phyloP scores from a whole-genome alignment of 2,113 vertebrate species.

The Sceloporus tristichus region DNA sequence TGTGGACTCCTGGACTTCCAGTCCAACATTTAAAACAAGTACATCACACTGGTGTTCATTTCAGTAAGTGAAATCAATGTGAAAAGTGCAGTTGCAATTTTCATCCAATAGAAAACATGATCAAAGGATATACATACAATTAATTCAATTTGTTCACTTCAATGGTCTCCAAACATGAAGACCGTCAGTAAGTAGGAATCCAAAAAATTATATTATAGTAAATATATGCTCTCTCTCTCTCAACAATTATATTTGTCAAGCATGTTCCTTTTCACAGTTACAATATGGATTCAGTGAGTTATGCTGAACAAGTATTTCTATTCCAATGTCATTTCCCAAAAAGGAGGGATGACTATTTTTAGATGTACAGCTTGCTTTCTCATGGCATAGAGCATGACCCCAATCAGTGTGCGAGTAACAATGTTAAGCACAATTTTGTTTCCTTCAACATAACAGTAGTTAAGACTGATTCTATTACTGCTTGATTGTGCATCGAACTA shows the following conservation, averaged over 20 bases:
- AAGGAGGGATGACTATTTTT: slow-evolving; percentile 28
- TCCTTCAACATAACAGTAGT: background rate
- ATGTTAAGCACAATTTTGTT: slow-evolving; percentile 11
- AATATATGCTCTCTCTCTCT: background rate
- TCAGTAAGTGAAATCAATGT: background rate
- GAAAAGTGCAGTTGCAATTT: background rate
- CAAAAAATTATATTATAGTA: background rate
- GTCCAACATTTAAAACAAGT: no score
- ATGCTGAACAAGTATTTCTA: slow-evolving; percentile 12
- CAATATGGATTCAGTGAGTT: background rate
- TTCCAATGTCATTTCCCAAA: slow-evolving; percentile 2
- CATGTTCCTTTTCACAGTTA: no score
- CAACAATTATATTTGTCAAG: background rate
- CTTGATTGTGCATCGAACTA: slow-evolving; percentile 32
- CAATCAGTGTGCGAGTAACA: slow-evolving; percentile 21
- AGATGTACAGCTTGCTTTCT: slow-evolving; percentile 18
- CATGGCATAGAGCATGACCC: background rate
- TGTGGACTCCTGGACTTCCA: no score
- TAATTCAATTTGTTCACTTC: background rate
- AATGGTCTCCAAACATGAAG: slow-evolving; percentile 3
- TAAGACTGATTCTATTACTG: slow-evolving; percentile 32
- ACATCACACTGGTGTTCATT: background rate
- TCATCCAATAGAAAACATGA: slow-evolving; percentile 18
- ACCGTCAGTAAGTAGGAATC: background rate
- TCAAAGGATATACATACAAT: background rate